Evolutionary conservation across 1,140 invertebrate genomes (phyloP).

Genomic region (Leptinotarsa lineolata): DNA sequence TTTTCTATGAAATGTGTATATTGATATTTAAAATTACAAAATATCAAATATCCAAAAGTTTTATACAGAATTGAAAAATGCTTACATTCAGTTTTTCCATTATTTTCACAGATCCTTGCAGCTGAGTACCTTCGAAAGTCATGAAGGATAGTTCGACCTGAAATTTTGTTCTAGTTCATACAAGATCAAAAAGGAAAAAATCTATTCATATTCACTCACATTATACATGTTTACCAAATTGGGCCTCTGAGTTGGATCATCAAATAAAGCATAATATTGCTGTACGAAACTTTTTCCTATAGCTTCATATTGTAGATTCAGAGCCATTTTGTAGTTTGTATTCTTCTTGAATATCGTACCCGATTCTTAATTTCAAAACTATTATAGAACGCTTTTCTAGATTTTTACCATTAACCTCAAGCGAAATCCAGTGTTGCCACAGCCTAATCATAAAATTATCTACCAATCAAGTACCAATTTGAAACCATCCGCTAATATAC

Average conservation of each 20-base stretch:
- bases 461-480: no score
- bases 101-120: slow-evolving; percentile 89
- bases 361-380: slow-evolving; percentile 16
- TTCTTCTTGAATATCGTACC: neutral
- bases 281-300: slow-evolving; percentile 92
- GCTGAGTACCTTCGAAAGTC: slow-evolving; percentile 92
- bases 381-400: no score
- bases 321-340: slow-evolving; percentile 64
- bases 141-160: slow-evolving; percentile 91
- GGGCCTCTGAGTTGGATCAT: slow-evolving; percentile 79
- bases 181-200: slow-evolving; percentile 23
- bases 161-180: slow-evolving; percentile 1
- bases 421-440: no score
- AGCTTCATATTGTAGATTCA: slow-evolving; percentile 87
- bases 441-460: no score
- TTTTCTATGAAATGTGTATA: neutral
- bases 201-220: slow-evolving; percentile 66
- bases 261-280: slow-evolving; percentile 90
- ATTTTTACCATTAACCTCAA: no score
- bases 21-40: no score
- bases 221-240: slow-evolving; percentile 89
- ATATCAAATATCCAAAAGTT: neutral
- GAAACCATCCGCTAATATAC: no score
- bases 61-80: slow-evolving; percentile 41
- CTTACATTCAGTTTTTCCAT: slow-evolving; percentile 92